Percentiles rank a stretch among this genome's conserved stretches.
These are phyloP conservation scores for Platysteira castanea DNA, from an alignment of 2,113 vertebrate genomes.

Conservation along the genomic window DNA sequence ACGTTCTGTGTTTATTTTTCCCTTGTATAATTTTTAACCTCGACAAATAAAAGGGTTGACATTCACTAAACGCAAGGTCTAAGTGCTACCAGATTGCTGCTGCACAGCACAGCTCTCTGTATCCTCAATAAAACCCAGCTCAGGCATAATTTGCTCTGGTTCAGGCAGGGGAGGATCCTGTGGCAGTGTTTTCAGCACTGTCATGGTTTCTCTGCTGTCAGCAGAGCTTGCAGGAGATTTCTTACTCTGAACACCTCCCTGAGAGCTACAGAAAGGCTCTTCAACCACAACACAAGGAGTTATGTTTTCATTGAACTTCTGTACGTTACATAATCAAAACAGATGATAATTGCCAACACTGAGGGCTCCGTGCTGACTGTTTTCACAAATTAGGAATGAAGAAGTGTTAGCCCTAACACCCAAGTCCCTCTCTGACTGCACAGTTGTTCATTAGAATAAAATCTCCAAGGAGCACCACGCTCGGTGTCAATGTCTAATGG, in stretches of 20 bases:
- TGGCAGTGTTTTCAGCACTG: neutral
- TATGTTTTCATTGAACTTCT: neutral
- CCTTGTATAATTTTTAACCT: constrained; percentile 24
- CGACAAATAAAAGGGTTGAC: neutral
- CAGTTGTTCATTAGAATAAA: neutral
- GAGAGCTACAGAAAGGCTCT: neutral
- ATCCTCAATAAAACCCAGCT: neutral
- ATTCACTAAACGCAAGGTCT: neutral
- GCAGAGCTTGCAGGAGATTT: neutral
- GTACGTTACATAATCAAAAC: neutral
- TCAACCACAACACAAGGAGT: neutral
- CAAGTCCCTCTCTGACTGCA: neutral
- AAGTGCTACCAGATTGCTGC: constrained; percentile 2
- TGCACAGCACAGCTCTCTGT: neutral
- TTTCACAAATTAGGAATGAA: neutral
- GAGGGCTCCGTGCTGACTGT: neutral
- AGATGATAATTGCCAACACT: neutral
- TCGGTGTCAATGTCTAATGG: neutral
- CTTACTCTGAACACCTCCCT: neutral
- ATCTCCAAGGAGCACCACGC: neutral
- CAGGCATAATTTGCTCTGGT: neutral
- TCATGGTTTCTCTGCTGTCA: neutral
- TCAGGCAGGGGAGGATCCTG: neutral
- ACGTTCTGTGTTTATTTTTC: constrained; percentile 5
- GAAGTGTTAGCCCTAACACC: neutral